Evolutionary conservation across 2,113 vertebrate species (phyloP).

Genomic region (Raja brachyura): DNA sequence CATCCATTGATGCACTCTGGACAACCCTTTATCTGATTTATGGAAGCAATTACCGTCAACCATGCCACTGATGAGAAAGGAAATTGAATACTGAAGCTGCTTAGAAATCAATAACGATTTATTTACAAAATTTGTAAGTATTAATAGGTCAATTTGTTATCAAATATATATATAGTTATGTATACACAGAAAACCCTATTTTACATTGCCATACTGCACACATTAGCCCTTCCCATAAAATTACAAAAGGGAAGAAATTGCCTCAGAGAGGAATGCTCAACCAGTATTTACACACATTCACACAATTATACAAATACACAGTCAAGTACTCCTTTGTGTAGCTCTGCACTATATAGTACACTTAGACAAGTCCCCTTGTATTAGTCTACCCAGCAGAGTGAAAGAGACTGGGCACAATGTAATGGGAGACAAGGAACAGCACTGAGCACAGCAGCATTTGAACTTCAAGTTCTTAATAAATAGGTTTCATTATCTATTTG

Average conservation of each 20-base stretch:
- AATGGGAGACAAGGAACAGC: constrained; percentile 20
- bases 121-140: constrained; percentile 38
- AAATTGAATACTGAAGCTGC: not conserved
- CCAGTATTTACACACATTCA: constrained; percentile 29
- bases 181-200: constrained; percentile 36
- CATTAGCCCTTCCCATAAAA: constrained; percentile 10
- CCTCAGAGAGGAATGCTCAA: constrained; percentile 23
- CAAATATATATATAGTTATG: constrained; percentile 38
- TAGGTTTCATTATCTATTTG: not conserved
- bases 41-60: too few species aligned
- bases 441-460: constrained; percentile 36
- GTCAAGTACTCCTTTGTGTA: constrained; percentile 32
- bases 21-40: too few species aligned
- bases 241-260: constrained; percentile 11
- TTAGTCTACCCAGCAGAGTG: not conserved
- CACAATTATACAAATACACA: constrained; percentile 29
- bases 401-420: not conserved
- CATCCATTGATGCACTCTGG: too few species aligned
- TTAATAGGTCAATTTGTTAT: constrained; percentile 38
- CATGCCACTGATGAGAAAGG: too few species aligned
- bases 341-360: constrained; percentile 24
- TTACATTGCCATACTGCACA: constrained; percentile 34
- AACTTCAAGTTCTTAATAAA: constrained; percentile 36
- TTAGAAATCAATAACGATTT: constrained; percentile 33
- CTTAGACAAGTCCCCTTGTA: constrained; percentile 24